A percentile compares a stretch with the other conserved stretches of the same genome.
These are phyloP conservation scores for Temnothorax nylanderi DNA, from an alignment of 1,140 invertebrate species.

Conservation along the genomic window DNA sequence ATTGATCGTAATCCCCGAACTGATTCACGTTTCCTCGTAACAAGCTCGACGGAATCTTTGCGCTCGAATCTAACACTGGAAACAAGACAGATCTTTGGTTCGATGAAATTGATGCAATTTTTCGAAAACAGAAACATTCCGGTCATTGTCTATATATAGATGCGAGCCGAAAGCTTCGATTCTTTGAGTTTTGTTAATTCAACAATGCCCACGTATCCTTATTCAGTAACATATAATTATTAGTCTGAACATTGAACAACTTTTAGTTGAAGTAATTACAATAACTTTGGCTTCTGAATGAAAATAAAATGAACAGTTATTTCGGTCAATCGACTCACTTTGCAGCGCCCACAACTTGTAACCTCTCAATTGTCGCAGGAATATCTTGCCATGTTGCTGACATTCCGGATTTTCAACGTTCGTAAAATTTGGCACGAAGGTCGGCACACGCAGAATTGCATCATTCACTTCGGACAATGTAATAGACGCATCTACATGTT, in stretches of 20 bases:
- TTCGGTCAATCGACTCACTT: constrained; percentile 85
- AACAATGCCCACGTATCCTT: not conserved
- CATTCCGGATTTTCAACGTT: constrained; percentile 88
- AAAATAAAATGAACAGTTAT: constrained; percentile 46
- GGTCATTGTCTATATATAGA: not conserved
- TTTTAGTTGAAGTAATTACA: constrained; percentile 1
- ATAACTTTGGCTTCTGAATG: constrained; percentile 27
- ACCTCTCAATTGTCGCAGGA: constrained; percentile 88
- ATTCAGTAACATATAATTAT: not conserved
- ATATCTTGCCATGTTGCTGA: constrained; percentile 89
- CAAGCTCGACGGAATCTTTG: constrained; percentile 89
- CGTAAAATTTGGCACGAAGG: constrained; percentile 89
- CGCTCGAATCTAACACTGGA: constrained; percentile 90
- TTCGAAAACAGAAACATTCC: not conserved
- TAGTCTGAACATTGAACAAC: not conserved
- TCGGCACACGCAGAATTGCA: constrained; percentile 86
- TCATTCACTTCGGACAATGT: constrained; percentile 82
- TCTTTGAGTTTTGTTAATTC: not conserved
- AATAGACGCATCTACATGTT: constrained; percentile 71
- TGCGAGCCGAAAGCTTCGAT: not conserved
- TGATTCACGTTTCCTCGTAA: constrained; percentile 90
- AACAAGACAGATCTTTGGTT: constrained; percentile 29
- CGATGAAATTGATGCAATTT: constrained; percentile 6
- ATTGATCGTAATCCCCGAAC: constrained; percentile 90
- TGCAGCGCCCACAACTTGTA: constrained; percentile 90